These are phyloP conservation scores for Oostethus manadensis DNA, from an alignment of 2,113 vertebrate genomes.

Conservation along the genomic window DNA sequence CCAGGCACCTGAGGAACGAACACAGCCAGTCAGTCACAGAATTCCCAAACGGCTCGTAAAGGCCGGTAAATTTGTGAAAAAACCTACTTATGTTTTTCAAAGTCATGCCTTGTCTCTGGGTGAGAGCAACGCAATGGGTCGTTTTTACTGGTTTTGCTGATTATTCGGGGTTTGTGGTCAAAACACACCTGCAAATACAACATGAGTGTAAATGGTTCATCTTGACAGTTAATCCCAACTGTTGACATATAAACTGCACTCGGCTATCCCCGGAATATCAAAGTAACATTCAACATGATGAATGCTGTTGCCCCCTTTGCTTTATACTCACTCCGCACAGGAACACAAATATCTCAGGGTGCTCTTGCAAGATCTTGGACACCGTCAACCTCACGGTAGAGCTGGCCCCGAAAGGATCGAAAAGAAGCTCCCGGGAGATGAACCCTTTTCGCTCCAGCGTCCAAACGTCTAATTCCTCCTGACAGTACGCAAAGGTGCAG, in stretches of 20 bases:
- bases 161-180: conserved; percentile 98
- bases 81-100: conserved; percentile 94
- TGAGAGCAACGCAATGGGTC: conserved; percentile 87
- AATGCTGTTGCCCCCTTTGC: neutral
- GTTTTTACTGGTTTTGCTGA: conserved; percentile 95
- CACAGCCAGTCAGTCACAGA: neutral
- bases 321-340: conserved; percentile 84
- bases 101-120: conserved; percentile 86
- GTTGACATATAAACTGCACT: neutral
- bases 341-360: conserved; percentile 93
- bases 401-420: conserved; percentile 76
- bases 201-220: neutral
- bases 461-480: conserved; percentile 98
- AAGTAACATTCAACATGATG: neutral
- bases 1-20: conserved; percentile 83
- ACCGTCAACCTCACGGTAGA: conserved; percentile 81
- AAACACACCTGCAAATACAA: conserved; percentile 85
- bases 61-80: neutral
- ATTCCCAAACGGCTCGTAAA: too few species aligned
- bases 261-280: neutral
- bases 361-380: conserved; percentile 86
- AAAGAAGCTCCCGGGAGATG: conserved; percentile 87
- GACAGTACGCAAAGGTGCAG: conserved; percentile 95
- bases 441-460: conserved; percentile 91
- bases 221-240: neutral